phyloP scores from a whole-genome alignment of 1,140 invertebrate genomes.

The Drosophila virilis region DNA sequence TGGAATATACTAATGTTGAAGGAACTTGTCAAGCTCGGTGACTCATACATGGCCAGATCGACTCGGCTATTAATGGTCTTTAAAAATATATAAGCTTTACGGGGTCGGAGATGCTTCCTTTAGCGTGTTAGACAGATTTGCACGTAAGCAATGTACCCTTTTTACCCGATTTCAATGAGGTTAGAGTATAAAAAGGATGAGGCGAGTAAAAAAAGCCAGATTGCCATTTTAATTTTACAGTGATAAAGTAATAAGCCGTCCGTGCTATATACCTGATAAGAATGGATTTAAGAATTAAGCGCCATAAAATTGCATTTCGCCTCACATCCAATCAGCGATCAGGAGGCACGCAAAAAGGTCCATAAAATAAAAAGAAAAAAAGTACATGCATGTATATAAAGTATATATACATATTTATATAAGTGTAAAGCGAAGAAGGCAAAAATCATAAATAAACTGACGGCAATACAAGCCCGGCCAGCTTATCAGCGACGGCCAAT shows the following conservation, averaged over 20 bases:
- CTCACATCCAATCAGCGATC: constrained; percentile 58
- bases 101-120: too few species aligned
- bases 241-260: constrained; percentile 71
- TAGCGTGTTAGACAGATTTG: too few species aligned
- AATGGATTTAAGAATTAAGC: constrained; percentile 80
- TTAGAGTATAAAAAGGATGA: too few species aligned
- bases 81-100: too few species aligned
- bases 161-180: too few species aligned
- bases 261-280: constrained; percentile 59
- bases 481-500: constrained; percentile 67
- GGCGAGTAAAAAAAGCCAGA: neutral
- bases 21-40: too few species aligned
- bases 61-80: too few species aligned
- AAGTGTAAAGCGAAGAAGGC: constrained; percentile 29
- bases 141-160: too few species aligned
- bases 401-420: constrained; percentile 18
- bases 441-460: constrained; percentile 72
- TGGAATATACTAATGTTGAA: too few species aligned
- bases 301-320: constrained; percentile 78
- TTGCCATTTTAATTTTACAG: constrained; percentile 70
- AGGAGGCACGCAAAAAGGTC: constrained; percentile 34
- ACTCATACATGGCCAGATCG: too few species aligned
- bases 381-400: neutral
- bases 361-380: constrained; percentile 55
- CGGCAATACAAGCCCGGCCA: constrained; percentile 30